Conservation (phyloP, 2,113 vertebrate species). For the Corvus moneduloides region DNA sequence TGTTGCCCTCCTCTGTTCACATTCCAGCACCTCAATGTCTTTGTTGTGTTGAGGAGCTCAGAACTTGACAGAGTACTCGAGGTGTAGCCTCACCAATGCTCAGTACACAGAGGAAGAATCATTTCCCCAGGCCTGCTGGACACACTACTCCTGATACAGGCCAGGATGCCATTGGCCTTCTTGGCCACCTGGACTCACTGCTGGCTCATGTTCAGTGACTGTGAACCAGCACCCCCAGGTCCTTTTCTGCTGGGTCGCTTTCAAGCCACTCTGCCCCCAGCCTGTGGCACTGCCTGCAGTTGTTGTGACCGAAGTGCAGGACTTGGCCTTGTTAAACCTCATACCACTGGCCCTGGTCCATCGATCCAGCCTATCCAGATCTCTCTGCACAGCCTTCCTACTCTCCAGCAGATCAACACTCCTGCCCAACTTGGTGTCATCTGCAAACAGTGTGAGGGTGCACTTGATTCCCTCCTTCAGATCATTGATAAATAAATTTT, state of each 20-base stretch:
- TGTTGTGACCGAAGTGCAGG: not conserved
- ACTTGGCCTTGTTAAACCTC: not conserved
- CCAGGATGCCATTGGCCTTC: not conserved
- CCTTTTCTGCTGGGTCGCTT: not conserved
- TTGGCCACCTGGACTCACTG: not conserved
- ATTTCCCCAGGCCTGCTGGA: not conserved
- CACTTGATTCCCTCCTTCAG: not conserved
- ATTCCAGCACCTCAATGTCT: not conserved
- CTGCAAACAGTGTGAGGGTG: not conserved
- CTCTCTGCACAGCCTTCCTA: not conserved
- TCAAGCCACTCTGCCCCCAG: not conserved
- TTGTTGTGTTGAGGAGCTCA: too few species aligned
- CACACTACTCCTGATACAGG: not conserved
- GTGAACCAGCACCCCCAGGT: not conserved
- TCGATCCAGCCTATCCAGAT: not conserved
- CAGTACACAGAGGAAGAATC: not conserved
- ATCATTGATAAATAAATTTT: not conserved
- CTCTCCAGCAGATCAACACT: not conserved
- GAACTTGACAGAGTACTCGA: rapidly evolving
- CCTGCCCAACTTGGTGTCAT: not conserved
- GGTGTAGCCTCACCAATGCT: rapidly evolving
- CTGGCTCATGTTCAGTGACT: not conserved
- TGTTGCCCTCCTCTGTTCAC: not conserved
- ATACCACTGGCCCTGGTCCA: not conserved
- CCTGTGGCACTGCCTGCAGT: rapidly evolving